Evolutionary conservation across 2,113 vertebrate genomes (phyloP), one percentile per base, ranked within the genome.

Genomic region (Urocynchramus pylzowi): DNA sequence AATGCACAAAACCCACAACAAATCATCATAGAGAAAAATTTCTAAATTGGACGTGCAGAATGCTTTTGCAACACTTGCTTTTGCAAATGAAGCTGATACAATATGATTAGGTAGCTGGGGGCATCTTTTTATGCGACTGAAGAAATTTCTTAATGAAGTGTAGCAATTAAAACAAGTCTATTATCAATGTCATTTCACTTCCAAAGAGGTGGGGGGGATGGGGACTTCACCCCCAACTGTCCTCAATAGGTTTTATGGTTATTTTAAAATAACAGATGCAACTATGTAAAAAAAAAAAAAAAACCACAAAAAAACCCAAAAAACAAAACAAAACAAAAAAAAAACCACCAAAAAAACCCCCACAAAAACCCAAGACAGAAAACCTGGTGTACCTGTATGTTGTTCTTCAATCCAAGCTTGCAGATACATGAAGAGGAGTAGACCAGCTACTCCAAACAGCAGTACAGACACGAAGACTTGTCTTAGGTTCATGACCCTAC

Each of bases 381-480:
- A 74, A 22, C 8, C 30, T 54, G 37, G 73, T 79, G 74, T 95
- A 98, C 98, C 98, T 98, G 97, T 84, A 44, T 93, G 97, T 7
- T 92, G 97, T 23, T 98, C 97, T 87, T 98, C 97, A 84, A 97
- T 97, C 96, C 97, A 97, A 56, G 87, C 95, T 42, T 98, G 98
- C 71, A 98, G 82, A 35, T 98, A 98, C 95, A 98, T 97, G 93
- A 98, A 97, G 84, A 98, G 90, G 76, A 98, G 95, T 13, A 98
- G 96, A 45, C 98, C 98, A 37, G 97, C 98, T 85, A 97, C 89
- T 84, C 98, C 98, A 92, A 98, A 98, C 21, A 98, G 69, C 92
- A 98, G 92, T 44, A 98, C 67, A 37, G 97, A 98, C 75, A 98
- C 56, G 94, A 98, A 98, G 67, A 98, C 73, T 87, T 97, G 97